These are phyloP conservation scores for Punctoribates punctum DNA, from an alignment of 2,888 invertebrate species.

Conservation along the genomic window DNA sequence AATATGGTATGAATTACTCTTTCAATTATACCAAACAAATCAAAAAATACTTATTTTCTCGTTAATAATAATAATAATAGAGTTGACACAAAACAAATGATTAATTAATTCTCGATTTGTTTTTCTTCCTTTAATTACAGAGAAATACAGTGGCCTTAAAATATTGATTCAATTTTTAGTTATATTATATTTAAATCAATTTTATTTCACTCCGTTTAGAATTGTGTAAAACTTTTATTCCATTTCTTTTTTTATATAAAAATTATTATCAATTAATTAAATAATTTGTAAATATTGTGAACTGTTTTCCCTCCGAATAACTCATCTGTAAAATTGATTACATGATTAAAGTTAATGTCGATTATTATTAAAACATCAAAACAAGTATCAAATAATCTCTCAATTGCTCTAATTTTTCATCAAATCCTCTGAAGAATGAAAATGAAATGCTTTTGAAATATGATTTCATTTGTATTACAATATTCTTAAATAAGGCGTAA, in stretches of 20 bases:
- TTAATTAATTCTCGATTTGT: background rate
- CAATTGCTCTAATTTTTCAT: background rate
- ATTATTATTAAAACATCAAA: constrained; percentile 1
- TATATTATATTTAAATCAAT: constrained; percentile 10
- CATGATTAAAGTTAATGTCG: background rate
- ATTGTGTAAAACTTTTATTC: background rate
- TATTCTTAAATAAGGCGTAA: constrained; percentile 7
- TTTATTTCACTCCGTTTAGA: background rate
- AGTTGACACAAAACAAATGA: background rate
- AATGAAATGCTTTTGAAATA: background rate
- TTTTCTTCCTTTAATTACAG: background rate
- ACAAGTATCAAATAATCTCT: background rate
- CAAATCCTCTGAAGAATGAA: background rate
- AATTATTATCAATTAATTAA: background rate
- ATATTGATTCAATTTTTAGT: background rate
- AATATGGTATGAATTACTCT: background rate
- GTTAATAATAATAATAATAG: background rate
- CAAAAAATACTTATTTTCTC: background rate
- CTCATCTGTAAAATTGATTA: constrained; percentile 29
- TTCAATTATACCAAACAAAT: background rate
- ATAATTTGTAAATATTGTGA: background rate
- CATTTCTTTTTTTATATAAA: background rate
- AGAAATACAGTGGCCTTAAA: constrained; percentile 25
- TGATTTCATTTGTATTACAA: constrained; percentile 3
- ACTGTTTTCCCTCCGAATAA: background rate